These are phyloP conservation scores for Smutsia temminckii DNA, from an alignment of 2,797 vertebrate species.

Conservation along the genomic window DNA sequence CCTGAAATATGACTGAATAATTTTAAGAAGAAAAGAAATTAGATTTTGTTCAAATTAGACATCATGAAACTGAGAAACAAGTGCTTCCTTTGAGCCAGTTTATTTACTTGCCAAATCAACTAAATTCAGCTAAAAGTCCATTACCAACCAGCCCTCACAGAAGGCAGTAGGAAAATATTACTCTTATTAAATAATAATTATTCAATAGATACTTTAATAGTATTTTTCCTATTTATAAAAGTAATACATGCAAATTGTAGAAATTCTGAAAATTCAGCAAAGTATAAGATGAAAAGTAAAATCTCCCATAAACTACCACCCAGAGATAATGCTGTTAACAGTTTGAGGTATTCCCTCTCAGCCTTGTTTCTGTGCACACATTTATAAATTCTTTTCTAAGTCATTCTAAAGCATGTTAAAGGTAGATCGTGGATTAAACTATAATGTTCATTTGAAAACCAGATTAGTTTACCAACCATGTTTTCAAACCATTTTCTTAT, in stretches of 20 bases:
- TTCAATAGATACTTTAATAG: not conserved
- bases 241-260: not conserved
- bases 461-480: not conserved
- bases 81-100: not conserved
- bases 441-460: slow-evolving; percentile 5
- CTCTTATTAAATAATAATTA: not conserved
- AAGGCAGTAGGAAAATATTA: not conserved
- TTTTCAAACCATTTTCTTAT: not conserved
- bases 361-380: not conserved
- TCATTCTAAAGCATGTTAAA: not conserved
- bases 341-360: not conserved
- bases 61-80: not conserved
- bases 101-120: not conserved
- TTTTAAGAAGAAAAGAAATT: slow-evolving; percentile 9
- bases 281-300: not conserved
- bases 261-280: not conserved
- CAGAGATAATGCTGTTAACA: not conserved
- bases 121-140: not conserved
- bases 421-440: not conserved
- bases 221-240: not conserved
- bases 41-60: not conserved
- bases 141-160: not conserved
- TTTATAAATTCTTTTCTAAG: not conserved
- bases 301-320: not conserved
- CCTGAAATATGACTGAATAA: not conserved